Conservation (phyloP, 2,797 vertebrate species). For the Labroides dimidiatus region DNA sequence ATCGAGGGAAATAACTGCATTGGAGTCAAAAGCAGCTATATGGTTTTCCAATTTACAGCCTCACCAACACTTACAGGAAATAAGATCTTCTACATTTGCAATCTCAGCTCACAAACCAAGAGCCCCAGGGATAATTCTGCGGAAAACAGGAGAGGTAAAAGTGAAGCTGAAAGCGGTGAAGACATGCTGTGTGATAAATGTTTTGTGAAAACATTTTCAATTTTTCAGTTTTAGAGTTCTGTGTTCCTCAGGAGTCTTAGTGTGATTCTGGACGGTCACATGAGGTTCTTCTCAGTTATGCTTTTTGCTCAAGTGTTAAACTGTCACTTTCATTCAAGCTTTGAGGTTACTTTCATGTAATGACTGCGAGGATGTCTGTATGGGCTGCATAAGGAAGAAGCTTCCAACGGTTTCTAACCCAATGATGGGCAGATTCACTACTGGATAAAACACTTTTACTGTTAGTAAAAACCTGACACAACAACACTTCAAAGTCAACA, state of each 20-base stretch:
- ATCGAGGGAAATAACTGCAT: slow-evolving; percentile 6
- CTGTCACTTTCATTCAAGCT: slow-evolving; percentile 14
- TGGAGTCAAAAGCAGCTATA: no score
- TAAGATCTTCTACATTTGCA: background rate
- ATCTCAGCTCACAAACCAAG: background rate
- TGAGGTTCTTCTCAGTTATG: slow-evolving; percentile 35
- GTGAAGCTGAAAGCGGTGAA: background rate
- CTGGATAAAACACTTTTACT: no score
- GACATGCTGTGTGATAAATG: background rate
- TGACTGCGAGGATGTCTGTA: slow-evolving; percentile 26
- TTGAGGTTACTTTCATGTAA: background rate
- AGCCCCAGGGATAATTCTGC: background rate
- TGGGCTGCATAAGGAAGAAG: background rate
- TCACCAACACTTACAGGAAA: slow-evolving; percentile 1
- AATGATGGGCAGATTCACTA: background rate
- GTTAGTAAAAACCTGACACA: no score
- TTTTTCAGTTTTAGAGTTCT: background rate
- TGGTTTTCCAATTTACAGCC: background rate
- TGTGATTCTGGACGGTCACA: background rate
- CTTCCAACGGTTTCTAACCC: background rate
- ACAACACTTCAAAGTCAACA: no score
- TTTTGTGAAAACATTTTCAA: background rate
- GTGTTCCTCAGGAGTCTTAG: background rate
- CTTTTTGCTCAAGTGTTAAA: slow-evolving; percentile 29
- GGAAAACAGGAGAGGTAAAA: slow-evolving; percentile 11